Base-by-base conservation (phyloP, 2,113 vertebrate species). In the Otis tarda region DNA sequence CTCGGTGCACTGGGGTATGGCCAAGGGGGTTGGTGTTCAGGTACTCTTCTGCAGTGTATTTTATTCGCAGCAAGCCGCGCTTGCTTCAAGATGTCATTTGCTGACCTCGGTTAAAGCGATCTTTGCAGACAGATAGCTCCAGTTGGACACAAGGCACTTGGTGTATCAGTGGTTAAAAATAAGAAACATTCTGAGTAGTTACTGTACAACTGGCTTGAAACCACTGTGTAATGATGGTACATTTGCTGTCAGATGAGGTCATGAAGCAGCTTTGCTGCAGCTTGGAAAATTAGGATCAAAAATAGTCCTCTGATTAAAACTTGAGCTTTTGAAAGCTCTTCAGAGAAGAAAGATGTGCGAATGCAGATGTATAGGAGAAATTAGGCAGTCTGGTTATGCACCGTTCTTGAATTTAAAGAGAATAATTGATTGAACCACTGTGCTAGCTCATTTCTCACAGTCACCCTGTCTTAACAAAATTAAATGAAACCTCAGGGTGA, bases 271-370 rank as follows among this genome's bases (percentile, higher is more conserved):
- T 94, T 93, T 94, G 67, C 78, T 91, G 90, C 75, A 83, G 82
- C 85, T 86, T 85, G 59, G 78, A 88, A 96, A 96, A 94, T 94
- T 22, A 94, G 50, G 52, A 83, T 85, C 84, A 91, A 93, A 96
- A 95, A 94, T 95, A 96, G 96, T 85, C 50, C 81, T 82, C 70
- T 97, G 89, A 93, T 96, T 96, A 95, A 96, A 95, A 96, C 89
- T 95, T 94, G 57, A 83, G 91, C 70, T 94, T 85, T 43, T 84
- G 87, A 94, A 96, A 91, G 94, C 95, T 93, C 94, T 91, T 95
- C 67, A 64, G 89, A 91, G 81, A 89, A 93, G 85, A 89, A 93
- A 49, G 87, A 90, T 90, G 83, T 87, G 70, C 43, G 56, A 91
- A 95, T 83, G 61, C 65, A 82, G 89, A 95, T 92, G 77, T 87